Evolutionary conservation across 2,888 invertebrate species (phyloP), one percentile per base, ranked within the genome.

Genomic region (Disparrhopalites patrizii): DNA sequence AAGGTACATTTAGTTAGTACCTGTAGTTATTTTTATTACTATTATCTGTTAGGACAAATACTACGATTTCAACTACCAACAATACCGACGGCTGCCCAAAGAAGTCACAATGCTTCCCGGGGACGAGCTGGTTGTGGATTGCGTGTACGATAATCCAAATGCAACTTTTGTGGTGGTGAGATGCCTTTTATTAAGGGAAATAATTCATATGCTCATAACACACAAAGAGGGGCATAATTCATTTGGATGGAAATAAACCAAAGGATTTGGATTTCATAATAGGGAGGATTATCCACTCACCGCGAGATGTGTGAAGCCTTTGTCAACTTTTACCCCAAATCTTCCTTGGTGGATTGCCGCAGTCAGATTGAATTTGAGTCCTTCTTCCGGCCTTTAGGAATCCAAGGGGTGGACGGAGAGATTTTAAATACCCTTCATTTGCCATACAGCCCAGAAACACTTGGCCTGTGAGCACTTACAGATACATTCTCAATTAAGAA

Each of bases 261-360:
- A n/a, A n/a, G n/a, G n/a, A n/a, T n/a, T n/a, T n/a, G n/a, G n/a
- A n/a, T n/a, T n/a, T n/a, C 50, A 50, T 43, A 33, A 5, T 61
- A 77, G 77, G 91, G 91, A 2, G 91, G 91, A 13, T 89, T 90
- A 78, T 89, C 91, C 0, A 89, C 90, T 0, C 84, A 85, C 66
- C 90, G 92, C 80, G 92, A 93, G 80, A 92, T 91, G 90, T 93
- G 92, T 75, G 80, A 92, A 2, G 89, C 91, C 0, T 92, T 91
- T 77, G 82, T 91, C 0, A 81, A 90, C 4, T 90, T 92, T 79
- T 92, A 92, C 78, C 92, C 92, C 0, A 84, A 88, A 63, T 89
- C 89, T 0, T 85, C 87, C 61, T 80, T 92, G 7, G 87, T 90
- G 0, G 90, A 89, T 0, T 92, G 92, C 77, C 90, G 89, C 77